Percentiles rank a stretch among this genome's conserved stretches.
These are phyloP conservation scores for Taeniopygia guttata DNA, from an alignment of 2,797 vertebrate genomes.

Conservation along the genomic window DNA sequence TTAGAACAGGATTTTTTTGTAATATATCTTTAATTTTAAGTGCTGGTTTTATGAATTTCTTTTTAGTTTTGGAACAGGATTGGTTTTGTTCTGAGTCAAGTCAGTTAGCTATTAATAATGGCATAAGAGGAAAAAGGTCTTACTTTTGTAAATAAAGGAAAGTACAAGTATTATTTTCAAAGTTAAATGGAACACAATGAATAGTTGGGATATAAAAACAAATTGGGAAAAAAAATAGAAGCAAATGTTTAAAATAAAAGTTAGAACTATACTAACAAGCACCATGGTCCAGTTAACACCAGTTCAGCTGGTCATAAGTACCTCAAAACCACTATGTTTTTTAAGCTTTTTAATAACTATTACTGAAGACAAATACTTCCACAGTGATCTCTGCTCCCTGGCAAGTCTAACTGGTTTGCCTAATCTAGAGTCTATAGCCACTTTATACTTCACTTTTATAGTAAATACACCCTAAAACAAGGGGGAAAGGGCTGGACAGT, in stretches of 20 bases:
- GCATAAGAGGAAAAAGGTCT: background rate
- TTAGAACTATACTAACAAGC: background rate
- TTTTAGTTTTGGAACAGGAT: background rate
- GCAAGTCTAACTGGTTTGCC: background rate
- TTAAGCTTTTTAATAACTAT: background rate
- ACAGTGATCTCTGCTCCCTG: background rate
- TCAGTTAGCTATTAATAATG: background rate
- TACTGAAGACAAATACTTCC: background rate
- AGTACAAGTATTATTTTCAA: background rate
- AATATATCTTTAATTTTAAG: background rate
- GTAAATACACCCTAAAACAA: background rate
- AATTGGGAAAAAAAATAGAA: background rate
- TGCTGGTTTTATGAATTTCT: background rate
- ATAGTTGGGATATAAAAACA: background rate
- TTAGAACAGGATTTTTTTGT: background rate
- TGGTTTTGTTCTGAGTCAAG: background rate
- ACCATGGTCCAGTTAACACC: background rate
- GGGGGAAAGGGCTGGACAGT: background rate
- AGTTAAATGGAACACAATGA: background rate
- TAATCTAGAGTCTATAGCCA: background rate
- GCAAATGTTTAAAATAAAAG: background rate
- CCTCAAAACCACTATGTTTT: background rate
- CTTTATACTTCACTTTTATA: background rate
- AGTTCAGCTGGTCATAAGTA: background rate
- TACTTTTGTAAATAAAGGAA: background rate